These are phyloP conservation scores for Nixonia krombeini DNA, from an alignment of 1,140 invertebrate genomes.

Conservation along the genomic window DNA sequence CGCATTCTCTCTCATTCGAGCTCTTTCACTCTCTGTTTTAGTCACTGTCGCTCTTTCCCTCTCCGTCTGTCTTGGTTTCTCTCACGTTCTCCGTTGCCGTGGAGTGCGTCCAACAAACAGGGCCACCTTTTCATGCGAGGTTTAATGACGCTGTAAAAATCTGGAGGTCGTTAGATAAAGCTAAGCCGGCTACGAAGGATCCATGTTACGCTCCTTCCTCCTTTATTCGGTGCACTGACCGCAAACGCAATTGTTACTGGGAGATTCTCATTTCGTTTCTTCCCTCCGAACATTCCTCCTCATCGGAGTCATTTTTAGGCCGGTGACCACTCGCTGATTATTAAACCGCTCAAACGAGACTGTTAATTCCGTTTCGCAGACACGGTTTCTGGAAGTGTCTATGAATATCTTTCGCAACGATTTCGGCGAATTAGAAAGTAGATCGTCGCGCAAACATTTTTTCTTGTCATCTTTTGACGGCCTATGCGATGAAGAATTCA, in stretches of 20 bases:
- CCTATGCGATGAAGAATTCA: too few relatives aligned
- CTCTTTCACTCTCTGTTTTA: too few relatives aligned
- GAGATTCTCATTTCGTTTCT: conserved; percentile 37
- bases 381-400: too few relatives aligned
- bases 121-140: conserved; percentile 53
- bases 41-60: too few relatives aligned
- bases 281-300: conserved; percentile 38
- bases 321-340: conserved; percentile 40
- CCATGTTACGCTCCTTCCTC: conserved; percentile 48
- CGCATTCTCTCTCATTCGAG: too few relatives aligned
- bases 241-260: conserved; percentile 49
- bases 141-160: conserved; percentile 65
- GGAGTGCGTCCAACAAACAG: conserved; percentile 26
- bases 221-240: conserved; percentile 55
- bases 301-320: conserved; percentile 45
- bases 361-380: conserved; percentile 36
- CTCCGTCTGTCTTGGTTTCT: too few relatives aligned
- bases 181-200: conserved; percentile 42
- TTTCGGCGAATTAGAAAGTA: too few relatives aligned
- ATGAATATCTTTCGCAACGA: too few relatives aligned
- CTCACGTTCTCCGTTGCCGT: too few relatives aligned
- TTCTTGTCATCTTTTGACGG: too few relatives aligned
- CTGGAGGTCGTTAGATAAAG: conserved; percentile 58
- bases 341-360: conserved; percentile 41
- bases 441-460: too few relatives aligned